These are phyloP conservation scores for Pollenia labialis DNA, from an alignment of 2,888 invertebrate species.

Conservation along the genomic window DNA sequence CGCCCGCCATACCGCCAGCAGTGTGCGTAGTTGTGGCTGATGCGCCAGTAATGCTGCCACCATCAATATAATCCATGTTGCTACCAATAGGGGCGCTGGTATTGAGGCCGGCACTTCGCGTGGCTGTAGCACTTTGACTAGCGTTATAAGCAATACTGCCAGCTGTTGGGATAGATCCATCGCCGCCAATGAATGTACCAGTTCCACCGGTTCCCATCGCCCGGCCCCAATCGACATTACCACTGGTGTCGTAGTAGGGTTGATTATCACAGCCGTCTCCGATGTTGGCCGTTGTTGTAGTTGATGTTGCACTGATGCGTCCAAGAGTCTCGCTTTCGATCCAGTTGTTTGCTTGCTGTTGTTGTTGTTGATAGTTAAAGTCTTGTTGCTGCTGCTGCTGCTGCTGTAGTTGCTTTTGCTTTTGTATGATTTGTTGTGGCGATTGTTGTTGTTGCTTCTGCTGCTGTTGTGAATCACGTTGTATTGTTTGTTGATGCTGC, in stretches of 20 bases:
- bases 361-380: constrained; percentile 74
- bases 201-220: constrained; percentile 83
- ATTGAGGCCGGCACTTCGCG: constrained; percentile 73
- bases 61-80: constrained; percentile 82
- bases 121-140: constrained; percentile 77
- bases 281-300: constrained; percentile 76
- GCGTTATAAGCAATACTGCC: constrained; percentile 80
- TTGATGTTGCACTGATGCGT: constrained; percentile 76
- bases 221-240: constrained; percentile 83
- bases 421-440: constrained; percentile 77
- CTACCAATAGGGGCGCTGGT: constrained; percentile 76
- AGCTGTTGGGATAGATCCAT: constrained; percentile 80
- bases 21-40: constrained; percentile 77
- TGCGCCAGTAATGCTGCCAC: constrained; percentile 82
- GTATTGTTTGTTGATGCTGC: constrained; percentile 77
- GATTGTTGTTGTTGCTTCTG: constrained; percentile 75
- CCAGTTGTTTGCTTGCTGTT: constrained; percentile 79
- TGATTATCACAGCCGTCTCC: constrained; percentile 82
- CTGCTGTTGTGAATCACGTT: constrained; percentile 73
- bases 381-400: constrained; percentile 66
- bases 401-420: constrained; percentile 69
- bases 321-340: constrained; percentile 81
- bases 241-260: constrained; percentile 83
- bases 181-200: constrained; percentile 82
- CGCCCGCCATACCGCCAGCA: constrained; percentile 75